phyloP scores from a whole-genome alignment of 2,113 vertebrate genomes.

The Phocoena sinus region DNA sequence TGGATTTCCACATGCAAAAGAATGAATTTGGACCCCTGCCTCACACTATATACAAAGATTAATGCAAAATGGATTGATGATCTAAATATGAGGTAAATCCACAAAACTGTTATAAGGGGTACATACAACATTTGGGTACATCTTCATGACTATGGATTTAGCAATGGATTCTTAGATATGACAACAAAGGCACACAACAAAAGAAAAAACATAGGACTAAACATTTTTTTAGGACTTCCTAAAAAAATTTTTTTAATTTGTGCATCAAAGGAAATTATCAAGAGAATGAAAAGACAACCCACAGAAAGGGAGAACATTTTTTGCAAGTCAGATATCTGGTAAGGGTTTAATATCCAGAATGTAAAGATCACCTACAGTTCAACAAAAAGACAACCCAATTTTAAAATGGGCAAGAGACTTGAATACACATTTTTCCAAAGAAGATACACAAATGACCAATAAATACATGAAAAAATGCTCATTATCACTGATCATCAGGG shows the following conservation, averaged over 20 bases:
- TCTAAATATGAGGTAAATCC: background rate
- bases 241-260: background rate
- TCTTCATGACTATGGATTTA: background rate
- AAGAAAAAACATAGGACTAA: background rate
- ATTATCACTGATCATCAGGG: background rate
- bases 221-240: background rate
- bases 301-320: background rate
- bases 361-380: background rate
- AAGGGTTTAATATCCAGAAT: background rate
- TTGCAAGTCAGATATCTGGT: background rate
- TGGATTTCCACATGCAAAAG: background rate
- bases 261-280: background rate
- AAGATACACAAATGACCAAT: background rate
- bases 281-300: background rate
- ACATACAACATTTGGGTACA: background rate
- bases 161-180: background rate
- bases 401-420: background rate
- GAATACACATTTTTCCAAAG: background rate
- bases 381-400: background rate
- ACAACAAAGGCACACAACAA: background rate
- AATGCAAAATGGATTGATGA: background rate
- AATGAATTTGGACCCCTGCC: background rate
- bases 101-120: background rate
- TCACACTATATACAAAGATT: background rate
- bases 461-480: background rate